A percentile compares a stretch with the other conserved stretches of the same genome.
phyloP scores from a whole-genome alignment of 1,140 invertebrate genomes.

The Caligus rogercresseyi region DNA sequence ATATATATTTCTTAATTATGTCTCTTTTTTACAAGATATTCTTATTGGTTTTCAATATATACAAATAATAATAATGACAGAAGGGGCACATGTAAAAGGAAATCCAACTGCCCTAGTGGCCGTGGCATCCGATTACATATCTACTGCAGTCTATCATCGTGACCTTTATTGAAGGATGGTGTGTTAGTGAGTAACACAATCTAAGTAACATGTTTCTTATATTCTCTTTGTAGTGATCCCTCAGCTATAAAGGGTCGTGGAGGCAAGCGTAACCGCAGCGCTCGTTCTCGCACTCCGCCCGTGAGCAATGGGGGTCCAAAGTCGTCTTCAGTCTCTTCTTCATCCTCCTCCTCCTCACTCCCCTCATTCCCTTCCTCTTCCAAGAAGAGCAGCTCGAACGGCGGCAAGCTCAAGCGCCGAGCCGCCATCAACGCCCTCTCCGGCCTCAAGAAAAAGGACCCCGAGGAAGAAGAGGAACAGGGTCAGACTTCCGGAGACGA shows the following conservation, averaged over 20 bases:
- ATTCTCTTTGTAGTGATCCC: slow-evolving; percentile 6
- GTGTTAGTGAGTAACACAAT: too few relatives aligned
- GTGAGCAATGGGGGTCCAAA: slow-evolving; percentile 3
- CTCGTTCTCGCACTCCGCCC: slow-evolving; percentile 11
- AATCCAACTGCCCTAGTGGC: too few relatives aligned
- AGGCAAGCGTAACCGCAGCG: background rate
- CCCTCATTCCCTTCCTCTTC: background rate
- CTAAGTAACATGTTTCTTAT: background rate
- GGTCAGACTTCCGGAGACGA: background rate
- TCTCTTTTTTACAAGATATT: too few relatives aligned
- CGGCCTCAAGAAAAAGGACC: background rate
- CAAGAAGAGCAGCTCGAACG: background rate
- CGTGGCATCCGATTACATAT: too few relatives aligned
- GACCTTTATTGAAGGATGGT: too few relatives aligned
- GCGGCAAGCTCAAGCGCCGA: background rate
- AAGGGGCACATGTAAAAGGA: too few relatives aligned
- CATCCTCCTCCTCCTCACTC: slow-evolving; percentile 2
- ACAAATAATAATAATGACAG: too few relatives aligned
- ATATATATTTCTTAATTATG: too few relatives aligned
- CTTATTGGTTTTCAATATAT: too few relatives aligned
- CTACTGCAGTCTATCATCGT: too few relatives aligned
- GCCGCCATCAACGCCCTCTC: background rate
- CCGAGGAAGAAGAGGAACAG: slow-evolving; percentile 1
- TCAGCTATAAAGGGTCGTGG: background rate
- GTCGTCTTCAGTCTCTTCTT: background rate